Conservation (phyloP, 1,140 invertebrate species). For the Zaprionus kolodkinae region DNA sequence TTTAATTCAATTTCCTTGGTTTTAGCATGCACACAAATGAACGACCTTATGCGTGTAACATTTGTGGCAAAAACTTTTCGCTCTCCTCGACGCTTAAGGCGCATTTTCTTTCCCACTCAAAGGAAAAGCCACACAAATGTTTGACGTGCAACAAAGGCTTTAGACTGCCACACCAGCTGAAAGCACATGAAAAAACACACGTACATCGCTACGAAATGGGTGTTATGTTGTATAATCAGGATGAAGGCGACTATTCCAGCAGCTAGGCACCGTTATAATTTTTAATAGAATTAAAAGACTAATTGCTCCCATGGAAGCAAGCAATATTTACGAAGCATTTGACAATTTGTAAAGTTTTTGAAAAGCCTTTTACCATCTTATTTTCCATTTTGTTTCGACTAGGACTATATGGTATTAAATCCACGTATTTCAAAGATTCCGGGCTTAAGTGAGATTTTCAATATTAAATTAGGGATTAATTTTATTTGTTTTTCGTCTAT, state of each 20-base stretch:
- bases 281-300: background rate
- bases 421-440: background rate
- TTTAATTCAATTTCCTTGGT: background rate
- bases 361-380: background rate
- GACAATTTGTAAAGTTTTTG: background rate
- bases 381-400: background rate
- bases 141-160: slow-evolving; percentile 66
- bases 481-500: slow-evolving; percentile 1
- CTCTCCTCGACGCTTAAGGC: slow-evolving; percentile 80
- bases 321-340: background rate
- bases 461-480: slow-evolving; percentile 4
- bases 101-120: slow-evolving; percentile 60
- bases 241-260: slow-evolving; percentile 22
- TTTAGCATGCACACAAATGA: slow-evolving; percentile 86
- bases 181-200: slow-evolving; percentile 65
- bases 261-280: background rate
- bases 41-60: slow-evolving; percentile 85
- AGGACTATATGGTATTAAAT: background rate
- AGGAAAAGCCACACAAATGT: slow-evolving; percentile 70
- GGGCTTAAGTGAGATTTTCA: too few relatives aligned
- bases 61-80: slow-evolving; percentile 86
- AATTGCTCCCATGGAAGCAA: slow-evolving; percentile 36
- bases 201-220: slow-evolving; percentile 52
- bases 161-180: slow-evolving; percentile 72
- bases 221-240: slow-evolving; percentile 24